Evolutionary conservation across 2,888 invertebrate genomes (phyloP).

Genomic region (Drosophila fulvimacula): DNA sequence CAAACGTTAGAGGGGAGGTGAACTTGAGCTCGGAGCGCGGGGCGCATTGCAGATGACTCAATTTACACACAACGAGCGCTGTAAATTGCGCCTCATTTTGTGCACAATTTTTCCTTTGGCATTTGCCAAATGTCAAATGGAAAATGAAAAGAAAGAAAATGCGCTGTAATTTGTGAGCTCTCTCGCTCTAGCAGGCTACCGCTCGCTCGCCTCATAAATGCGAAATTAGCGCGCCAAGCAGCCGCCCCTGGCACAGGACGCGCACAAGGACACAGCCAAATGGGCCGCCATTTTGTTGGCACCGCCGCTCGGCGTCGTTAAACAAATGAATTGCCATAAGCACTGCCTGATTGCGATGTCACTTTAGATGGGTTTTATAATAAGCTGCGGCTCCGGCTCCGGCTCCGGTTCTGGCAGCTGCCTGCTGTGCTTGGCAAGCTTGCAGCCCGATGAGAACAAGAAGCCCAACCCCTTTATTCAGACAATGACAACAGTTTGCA

Average conservation of each 20-base stretch:
- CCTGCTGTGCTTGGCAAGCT: conserved; percentile 39
- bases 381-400: conserved; percentile 60
- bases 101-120: conserved; percentile 74
- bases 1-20: conserved; percentile 15
- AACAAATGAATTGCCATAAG: conserved; percentile 84
- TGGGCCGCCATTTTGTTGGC: conserved; percentile 59
- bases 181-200: neutral
- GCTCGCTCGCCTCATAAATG: conserved; percentile 65
- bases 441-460: conserved; percentile 1
- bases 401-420: conserved; percentile 53
- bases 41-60: conserved; percentile 76
- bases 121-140: conserved; percentile 69
- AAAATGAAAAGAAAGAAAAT: conserved; percentile 38
- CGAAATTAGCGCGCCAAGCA: conserved; percentile 67
- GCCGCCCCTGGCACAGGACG: conserved; percentile 40
- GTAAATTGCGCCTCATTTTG: conserved; percentile 80
- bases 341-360: conserved; percentile 81
- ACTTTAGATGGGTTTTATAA: conserved; percentile 76
- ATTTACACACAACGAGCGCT: conserved; percentile 80
- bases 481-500: conserved; percentile 76
- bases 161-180: conserved; percentile 47
- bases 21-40: conserved; percentile 38
- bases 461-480: conserved; percentile 39
- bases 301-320: conserved; percentile 74
- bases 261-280: conserved; percentile 31